A percentile compares a stretch with the other conserved stretches of the same genome.
Conservation (phyloP, 2,797 vertebrate species). For the Anguilla obscura region DNA sequence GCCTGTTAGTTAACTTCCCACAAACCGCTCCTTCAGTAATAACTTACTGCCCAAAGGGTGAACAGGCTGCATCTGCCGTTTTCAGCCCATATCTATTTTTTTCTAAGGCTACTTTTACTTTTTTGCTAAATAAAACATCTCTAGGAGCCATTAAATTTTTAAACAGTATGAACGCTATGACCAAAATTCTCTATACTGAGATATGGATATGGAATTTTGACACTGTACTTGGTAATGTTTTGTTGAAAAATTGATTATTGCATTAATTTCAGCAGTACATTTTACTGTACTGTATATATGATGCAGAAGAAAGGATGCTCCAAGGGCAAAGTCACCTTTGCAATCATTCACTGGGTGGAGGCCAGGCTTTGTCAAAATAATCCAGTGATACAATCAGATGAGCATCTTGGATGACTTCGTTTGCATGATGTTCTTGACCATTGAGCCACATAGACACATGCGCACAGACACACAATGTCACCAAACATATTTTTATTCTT, state of each 20-base stretch:
- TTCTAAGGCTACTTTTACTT: not conserved
- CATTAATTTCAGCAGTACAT: not conserved
- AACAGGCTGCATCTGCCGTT: not conserved
- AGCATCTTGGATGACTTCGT: not conserved
- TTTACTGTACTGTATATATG: not conserved
- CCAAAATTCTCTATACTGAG: not conserved
- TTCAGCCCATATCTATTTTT: too few relatives aligned
- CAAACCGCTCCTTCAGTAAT: constrained; percentile 10
- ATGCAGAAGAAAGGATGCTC: not conserved
- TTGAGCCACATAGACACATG: not conserved
- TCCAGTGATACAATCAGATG: not conserved
- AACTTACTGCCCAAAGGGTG: constrained; percentile 1
- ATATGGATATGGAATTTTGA: not conserved
- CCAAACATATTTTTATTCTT: not conserved
- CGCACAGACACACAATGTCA: not conserved
- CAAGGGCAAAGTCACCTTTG: not conserved
- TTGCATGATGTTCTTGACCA: constrained; percentile 15
- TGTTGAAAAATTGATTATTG: constrained; percentile 19
- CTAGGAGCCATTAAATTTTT: not conserved
- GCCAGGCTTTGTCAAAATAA: not conserved
- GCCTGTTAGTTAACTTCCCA: constrained; percentile 24
- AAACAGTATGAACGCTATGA: not conserved
- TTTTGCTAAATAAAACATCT: not conserved
- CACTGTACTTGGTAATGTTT: not conserved
- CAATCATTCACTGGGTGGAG: not conserved